Evolutionary conservation across 92 coral and sea anemone species (phyloP), one percentile per base, ranked within the genome.

Genomic region (Porites rus): DNA sequence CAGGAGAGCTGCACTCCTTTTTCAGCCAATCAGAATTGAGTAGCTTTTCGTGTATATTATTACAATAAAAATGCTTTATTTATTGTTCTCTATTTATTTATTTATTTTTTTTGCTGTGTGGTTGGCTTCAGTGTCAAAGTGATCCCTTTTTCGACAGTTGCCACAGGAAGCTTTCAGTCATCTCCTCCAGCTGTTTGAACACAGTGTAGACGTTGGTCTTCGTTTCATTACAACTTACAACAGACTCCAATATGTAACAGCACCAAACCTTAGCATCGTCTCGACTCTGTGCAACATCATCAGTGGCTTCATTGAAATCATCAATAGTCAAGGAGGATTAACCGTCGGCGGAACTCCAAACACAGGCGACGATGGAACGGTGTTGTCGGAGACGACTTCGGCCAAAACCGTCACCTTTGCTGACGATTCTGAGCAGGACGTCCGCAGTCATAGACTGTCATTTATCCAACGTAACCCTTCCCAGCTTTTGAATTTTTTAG

Each of bases 191-290:
- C 58, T 97, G 67, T 97, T 95, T 72, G 94, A 92, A 28, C 92
- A 86, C 86, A 93, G 93, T 72, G 68, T 95, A 10, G 96, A 95
- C 78, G 91, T 68, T 12, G 99, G 98, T n/a, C 89, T 95, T 20
- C 79, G 85, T 17, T 97, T 97, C 85, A 76, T 90, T 17, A 80
- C 91, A n/a, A 77, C 78, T 7, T 88, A 95, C 87, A 68, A 82
- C 58, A 70, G 85, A 43, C 86, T 90, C 71, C 99, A 93, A 73
- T 82, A 86, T 74, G 75, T 95, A 62, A 77, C 88, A 24, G 92
- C 94, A n/a, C 96, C 97, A 46, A 77, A 84, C 17, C 93, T 95
- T 3, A 95, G 98, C 72, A 85, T 90, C 21, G 92, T 97, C 4
- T 77, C 91, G 16, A 88, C 95, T 1, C 90, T 95, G 58, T 95